phyloP scores from a whole-genome alignment of 1,140 invertebrate species.

The Trichonephila clavipes region DNA sequence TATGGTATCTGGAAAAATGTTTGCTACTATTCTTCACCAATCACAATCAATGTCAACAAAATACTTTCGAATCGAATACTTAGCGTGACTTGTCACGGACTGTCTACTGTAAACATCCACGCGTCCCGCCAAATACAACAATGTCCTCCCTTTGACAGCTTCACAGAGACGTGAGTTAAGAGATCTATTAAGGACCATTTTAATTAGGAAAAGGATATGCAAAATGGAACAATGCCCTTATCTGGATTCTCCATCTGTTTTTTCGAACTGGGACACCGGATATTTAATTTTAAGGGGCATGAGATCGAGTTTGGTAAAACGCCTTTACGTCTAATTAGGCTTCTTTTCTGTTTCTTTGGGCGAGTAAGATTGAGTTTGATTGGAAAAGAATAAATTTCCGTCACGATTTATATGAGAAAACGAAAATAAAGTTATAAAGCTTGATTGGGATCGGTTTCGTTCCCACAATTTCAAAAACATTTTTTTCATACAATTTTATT shows the following conservation, averaged over 20 bases:
- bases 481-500: too few relatives aligned
- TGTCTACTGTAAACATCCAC: constrained; percentile 2
- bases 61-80: constrained; percentile 4
- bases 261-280: constrained; percentile 29
- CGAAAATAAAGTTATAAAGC: too few relatives aligned
- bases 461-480: too few relatives aligned
- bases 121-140: neutral
- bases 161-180: constrained; percentile 21
- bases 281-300: constrained; percentile 39
- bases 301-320: neutral
- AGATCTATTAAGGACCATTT: neutral
- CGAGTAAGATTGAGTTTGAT: neutral
- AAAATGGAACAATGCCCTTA: constrained; percentile 40
- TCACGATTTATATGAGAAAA: too few relatives aligned
- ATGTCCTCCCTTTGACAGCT: constrained; percentile 38
- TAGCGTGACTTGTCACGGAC: constrained; percentile 22
- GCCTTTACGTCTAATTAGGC: constrained; percentile 9
- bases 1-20: too few relatives aligned
- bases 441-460: too few relatives aligned
- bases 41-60: constrained; percentile 43
- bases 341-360: neutral
- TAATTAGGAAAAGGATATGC: constrained; percentile 45
- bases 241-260: constrained; percentile 9
- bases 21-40: neutral
- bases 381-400: neutral